Evolutionary conservation across 2,888 invertebrate species (phyloP).

Genomic region (Abrostola triplasia): DNA sequence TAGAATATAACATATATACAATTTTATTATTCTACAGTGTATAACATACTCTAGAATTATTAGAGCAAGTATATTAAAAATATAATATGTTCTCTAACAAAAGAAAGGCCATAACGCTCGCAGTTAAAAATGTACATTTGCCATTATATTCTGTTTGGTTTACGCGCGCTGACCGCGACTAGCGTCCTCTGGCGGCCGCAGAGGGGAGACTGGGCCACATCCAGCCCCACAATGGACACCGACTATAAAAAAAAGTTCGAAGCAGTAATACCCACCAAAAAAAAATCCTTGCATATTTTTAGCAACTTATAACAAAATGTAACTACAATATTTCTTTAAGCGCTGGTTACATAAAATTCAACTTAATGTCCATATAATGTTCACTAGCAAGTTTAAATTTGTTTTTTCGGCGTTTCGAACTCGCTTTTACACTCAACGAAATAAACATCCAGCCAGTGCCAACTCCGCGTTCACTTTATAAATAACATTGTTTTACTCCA

Average conservation of each 20-base stretch:
- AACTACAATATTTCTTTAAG: constrained; percentile 30
- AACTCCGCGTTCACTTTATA: constrained; percentile 24
- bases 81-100: constrained; percentile 4
- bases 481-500: neutral
- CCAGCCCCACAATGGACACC: constrained; percentile 23
- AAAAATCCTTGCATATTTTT: constrained; percentile 27
- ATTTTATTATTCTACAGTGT: neutral
- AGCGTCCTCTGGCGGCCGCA: constrained; percentile 42
- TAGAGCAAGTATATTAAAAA: neutral
- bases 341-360: constrained; percentile 35
- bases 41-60: neutral
- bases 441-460: constrained; percentile 34
- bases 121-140: constrained; percentile 58
- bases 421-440: constrained; percentile 15
- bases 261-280: constrained; percentile 34
- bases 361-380: constrained; percentile 42
- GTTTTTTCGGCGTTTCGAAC: constrained; percentile 29
- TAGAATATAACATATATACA: too few relatives aligned
- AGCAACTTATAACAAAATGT: constrained; percentile 22
- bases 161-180: constrained; percentile 46
- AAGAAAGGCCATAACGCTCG: constrained; percentile 44
- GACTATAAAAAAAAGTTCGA: constrained; percentile 38
- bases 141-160: constrained; percentile 63
- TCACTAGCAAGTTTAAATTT: constrained; percentile 25
- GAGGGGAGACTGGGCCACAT: constrained; percentile 25